These are phyloP conservation scores for Cyclargus thomasi DNA, from an alignment of 1,140 invertebrate genomes.

Conservation along the genomic window DNA sequence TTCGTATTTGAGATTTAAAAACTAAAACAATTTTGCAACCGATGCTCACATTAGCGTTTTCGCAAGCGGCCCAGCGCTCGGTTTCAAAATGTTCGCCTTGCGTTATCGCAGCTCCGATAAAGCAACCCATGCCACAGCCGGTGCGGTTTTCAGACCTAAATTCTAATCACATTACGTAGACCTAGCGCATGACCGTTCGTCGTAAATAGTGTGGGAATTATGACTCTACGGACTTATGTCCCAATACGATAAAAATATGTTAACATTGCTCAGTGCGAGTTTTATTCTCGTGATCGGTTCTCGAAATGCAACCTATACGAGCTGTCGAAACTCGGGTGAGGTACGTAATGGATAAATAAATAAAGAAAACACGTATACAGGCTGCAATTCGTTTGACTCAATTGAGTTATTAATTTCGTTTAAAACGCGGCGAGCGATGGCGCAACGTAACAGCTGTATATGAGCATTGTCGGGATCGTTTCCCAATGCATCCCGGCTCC, in stretches of 20 bases:
- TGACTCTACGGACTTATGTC: not conserved
- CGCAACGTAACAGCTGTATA: slow-evolving; percentile 24
- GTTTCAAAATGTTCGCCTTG: slow-evolving; percentile 72
- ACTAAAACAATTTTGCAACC: slow-evolving; percentile 74
- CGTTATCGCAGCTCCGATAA: slow-evolving; percentile 70
- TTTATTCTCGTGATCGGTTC: not conserved
- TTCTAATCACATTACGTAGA: slow-evolving; percentile 39
- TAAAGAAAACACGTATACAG: slow-evolving; percentile 12
- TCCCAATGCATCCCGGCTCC: slow-evolving; percentile 69
- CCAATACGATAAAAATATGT: not conserved
- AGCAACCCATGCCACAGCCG: slow-evolving; percentile 53
- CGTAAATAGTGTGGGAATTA: slow-evolving; percentile 10
- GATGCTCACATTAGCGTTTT: slow-evolving; percentile 73
- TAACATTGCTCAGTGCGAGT: not conserved
- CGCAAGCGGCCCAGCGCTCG: slow-evolving; percentile 69
- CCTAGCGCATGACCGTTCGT: slow-evolving; percentile 23
- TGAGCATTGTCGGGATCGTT: slow-evolving; percentile 67
- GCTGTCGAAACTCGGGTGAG: not conserved
- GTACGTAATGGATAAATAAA: slow-evolving; percentile 4
- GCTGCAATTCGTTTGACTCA: slow-evolving; percentile 11
- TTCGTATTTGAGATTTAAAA: slow-evolving; percentile 63
- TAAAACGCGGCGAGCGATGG: slow-evolving; percentile 4
- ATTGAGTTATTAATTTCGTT: slow-evolving; percentile 11
- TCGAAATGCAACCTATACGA: not conserved
- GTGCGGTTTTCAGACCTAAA: slow-evolving; percentile 68